Evolutionary conservation across 2,113 vertebrate genomes (phyloP), one percentile per base, ranked within the genome.

Genomic region (Archocentrus centrarchus): DNA sequence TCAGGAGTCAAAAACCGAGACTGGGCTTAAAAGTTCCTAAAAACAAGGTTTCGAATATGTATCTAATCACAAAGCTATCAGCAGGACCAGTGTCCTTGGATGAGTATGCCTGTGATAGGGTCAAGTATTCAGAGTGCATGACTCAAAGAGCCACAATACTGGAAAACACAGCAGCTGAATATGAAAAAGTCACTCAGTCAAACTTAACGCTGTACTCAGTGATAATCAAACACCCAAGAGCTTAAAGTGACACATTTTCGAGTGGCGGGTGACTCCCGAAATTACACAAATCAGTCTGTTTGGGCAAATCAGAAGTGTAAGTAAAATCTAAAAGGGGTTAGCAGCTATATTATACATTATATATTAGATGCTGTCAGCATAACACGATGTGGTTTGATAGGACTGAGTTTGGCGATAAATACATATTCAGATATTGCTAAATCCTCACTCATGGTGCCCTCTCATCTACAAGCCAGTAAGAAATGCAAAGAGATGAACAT

Each of bases 1-100:
- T 73, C 27, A 32, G 11, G 55, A 0, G 30, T 32, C 0, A 32
- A 47, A 68, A 73, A 0, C 32, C 0, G 0, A 73, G 17, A 73
- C 30, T 27, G 6, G 27, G 18, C 24, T 50, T 50, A 1, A 73
- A 53, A 35, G 66, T 17, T 73, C 44, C 6, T 50, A 30, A 30
- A 70, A 70, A 30, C 24, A 20, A 30, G 24, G 44, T 73, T 70
- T 53, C 27, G 50, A 70, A 50, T 70, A 24, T 70, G 0, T 53
- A 53, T 18, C 66, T 73, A 32, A 73, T 53, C 14, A 53, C 27
- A 73, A 73, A 73, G 44, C 5, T 17, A 17, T 50, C 47, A 50
- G 14, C 9, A 8, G 44, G 44, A 32, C 44, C 6, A 53, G 44
- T 0, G 10, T 73, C 44, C 27, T 35, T 35, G 18, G 11, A n/a